These are phyloP conservation scores for Cichladusa arquata DNA, from an alignment of 2,113 vertebrate genomes.

Conservation along the genomic window DNA sequence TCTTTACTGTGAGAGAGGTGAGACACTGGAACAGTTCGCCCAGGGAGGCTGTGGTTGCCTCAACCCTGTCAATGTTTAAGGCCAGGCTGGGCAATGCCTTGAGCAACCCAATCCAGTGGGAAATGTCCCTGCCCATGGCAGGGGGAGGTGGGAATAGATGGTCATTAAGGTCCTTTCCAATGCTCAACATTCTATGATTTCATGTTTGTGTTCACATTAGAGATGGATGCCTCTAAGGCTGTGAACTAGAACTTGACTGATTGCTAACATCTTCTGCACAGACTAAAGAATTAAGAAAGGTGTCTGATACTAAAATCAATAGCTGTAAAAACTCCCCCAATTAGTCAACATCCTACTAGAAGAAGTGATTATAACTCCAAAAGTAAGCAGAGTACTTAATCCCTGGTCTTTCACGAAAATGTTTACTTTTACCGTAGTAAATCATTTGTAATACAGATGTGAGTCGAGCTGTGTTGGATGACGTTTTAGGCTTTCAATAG, in stretches of 20 bases:
- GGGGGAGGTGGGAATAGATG: no score
- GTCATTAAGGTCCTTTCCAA: neutral
- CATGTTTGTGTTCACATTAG: neutral
- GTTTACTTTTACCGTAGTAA: neutral
- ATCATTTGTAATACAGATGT: neutral
- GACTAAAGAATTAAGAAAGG: neutral
- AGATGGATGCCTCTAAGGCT: neutral
- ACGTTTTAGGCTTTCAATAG: neutral
- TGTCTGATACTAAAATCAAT: neutral
- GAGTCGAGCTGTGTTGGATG: neutral
- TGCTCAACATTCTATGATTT: neutral
- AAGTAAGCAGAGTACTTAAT: neutral
- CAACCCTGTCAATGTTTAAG: neutral
- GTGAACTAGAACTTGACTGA: neutral
- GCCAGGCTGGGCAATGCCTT: neutral
- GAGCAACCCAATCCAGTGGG: neutral
- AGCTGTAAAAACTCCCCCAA: neutral
- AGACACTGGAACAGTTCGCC: neutral
- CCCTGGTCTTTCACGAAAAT: neutral
- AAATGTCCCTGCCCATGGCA: neutral
- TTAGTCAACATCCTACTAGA: neutral
- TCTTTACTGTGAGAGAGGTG: neutral
- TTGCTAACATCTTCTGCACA: neutral
- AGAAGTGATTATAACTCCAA: neutral
- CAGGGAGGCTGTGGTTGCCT: neutral